Evolutionary conservation across 1,140 invertebrate genomes (phyloP), one percentile per base, ranked within the genome.

Genomic region (Eueides isabella): DNA sequence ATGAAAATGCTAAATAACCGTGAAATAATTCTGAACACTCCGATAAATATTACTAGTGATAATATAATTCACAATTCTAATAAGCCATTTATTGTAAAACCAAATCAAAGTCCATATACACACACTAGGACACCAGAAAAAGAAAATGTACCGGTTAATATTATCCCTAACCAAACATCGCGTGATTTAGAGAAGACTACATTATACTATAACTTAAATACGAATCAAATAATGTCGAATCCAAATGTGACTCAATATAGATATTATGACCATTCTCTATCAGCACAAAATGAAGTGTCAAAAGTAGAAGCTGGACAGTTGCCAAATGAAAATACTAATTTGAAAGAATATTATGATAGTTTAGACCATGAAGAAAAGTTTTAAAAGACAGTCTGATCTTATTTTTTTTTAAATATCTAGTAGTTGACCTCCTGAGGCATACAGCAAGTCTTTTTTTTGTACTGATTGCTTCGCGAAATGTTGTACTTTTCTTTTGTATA

Each of bases 391-490:
- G 31, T 31, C 31, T 31, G 31, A 31, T 31, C 31, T 31, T 7
- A 31, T 31, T 31, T 31, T 31, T 31, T 31, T 31, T 31, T 31
- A 31, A 31, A 65, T 65, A 65, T 65, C 7, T 70, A 77, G 61
- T 77, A 71, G 30, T 69, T 73, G 35, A 69, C 75, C 77, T 77
- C 78, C 78, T 75, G 67, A 77, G 65, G 75, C 72, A 77, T 41
- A 80, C 61, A 35, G 75, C 78, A 63, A 80, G 75, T 77, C 70
- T 80, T 80, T 80, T 75, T 80, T 66, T 80, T 48, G 78, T 80
- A 9, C 72, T 71, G n/a, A 77, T 75, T 35, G 78, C 68, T 66
- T 77, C 61, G 33, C 74, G 78, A 76, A 80, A 77, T 67, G 30
- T 73, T 28, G 72, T 80, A 55, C 72, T 48, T 75, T 70, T 71